Evolutionary conservation across 2,888 invertebrate genomes (phyloP), one percentile per base, ranked within the genome.

Genomic region (Ormyrus thymus): DNA sequence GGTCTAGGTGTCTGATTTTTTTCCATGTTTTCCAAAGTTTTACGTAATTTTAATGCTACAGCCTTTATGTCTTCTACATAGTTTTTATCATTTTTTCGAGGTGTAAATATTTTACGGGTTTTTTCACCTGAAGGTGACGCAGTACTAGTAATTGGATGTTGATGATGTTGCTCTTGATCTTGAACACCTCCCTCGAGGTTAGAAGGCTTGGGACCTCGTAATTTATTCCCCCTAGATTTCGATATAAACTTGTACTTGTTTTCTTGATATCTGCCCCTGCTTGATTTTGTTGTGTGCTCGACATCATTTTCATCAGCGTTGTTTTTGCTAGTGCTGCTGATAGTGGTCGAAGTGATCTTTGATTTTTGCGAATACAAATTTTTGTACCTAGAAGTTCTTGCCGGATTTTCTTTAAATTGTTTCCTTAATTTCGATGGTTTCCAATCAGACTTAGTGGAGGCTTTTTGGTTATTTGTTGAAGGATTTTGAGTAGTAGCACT

Each of bases 11-110:
- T 78, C 15, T 79, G 79, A 53, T 48, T 78, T n/a, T 75, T 79
- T 6, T 81, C 71, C 79, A 79, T 59, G 62, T 6, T 64, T 65
- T 78, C 70, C 56, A 77, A 8, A 53, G 62, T 61, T 77, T 83
- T 82, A n/a, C 78, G 69, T 11, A 78, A 68, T 56, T 81, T 81
- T 13, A 79, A 7, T 6, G 79, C 79, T 1, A 79, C 79, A 5
- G 77, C 79, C 29, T 77, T 79, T 10, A 81, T 64, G 15, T 79
- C 81, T 7, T 79, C 81, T 0, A 77, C 58, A 55, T 69, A 48
- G 56, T 51, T 75, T 29, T 79, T 79, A 6, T 77, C 72, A 46
- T 64, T 81, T 13, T 81, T 81, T 5, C 74, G 59, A 5, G 70
- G 29, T 7, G 53, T 51, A 13, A 81, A 76, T 4, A 48, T 59